Evolutionary conservation across 23 tunicate genomes (phyloP).

Genomic region (Phallusia fumigata): DNA sequence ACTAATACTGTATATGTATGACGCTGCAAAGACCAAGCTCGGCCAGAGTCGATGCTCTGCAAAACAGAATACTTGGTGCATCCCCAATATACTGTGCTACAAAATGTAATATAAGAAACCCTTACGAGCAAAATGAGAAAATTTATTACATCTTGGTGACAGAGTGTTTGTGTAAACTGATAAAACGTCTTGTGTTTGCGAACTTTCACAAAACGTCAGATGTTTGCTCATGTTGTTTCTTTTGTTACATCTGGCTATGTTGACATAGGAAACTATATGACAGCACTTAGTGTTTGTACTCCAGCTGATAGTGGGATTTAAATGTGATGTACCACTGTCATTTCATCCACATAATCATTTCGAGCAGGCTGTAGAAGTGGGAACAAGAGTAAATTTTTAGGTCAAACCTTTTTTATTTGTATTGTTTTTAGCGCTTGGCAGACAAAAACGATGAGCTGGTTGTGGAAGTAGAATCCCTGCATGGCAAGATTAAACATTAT

Average conservation of each 20-base stretch:
- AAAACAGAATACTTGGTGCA: no score
- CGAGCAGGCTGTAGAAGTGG: neutral
- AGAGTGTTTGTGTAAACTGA: neutral
- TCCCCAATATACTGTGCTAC: no score
- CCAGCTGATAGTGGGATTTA: neutral
- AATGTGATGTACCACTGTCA: neutral
- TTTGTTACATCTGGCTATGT: constrained; percentile 2
- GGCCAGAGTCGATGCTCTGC: no score
- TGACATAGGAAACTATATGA: constrained; percentile 4
- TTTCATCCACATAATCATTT: neutral
- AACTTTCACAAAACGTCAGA: neutral
- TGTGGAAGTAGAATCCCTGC: constrained; percentile 39
- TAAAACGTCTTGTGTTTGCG: neutral
- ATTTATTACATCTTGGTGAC: neutral
- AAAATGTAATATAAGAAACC: no score
- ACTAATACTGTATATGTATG: no score
- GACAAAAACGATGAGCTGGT: constrained; percentile 87
- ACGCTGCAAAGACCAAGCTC: no score
- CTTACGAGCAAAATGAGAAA: no score
- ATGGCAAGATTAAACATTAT: constrained; percentile 35
- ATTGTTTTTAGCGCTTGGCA: constrained; percentile 30
- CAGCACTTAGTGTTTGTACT: neutral
- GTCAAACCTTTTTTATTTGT: neutral
- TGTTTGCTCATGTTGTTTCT: neutral
- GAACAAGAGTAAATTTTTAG: neutral